Evolutionary conservation across 2,113 vertebrate species (phyloP), one percentile per base, ranked within the genome.

Genomic region (Phyllostomus discolor): DNA sequence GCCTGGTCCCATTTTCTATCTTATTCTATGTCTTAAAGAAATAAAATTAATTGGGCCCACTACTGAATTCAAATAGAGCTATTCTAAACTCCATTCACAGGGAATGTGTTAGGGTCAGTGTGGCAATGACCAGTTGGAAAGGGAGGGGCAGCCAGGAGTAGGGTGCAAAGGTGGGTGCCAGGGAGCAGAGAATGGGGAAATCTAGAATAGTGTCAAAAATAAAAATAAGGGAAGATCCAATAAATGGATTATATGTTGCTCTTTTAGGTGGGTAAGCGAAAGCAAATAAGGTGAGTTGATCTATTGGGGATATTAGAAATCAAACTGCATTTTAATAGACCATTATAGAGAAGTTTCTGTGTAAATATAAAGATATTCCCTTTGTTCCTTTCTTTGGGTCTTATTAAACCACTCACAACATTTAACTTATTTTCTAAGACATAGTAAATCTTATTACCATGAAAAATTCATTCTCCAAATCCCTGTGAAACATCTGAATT

Each of bases 391-490:
- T 81, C 38, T 72, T 85, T 91, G 24, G 11, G 7, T 7, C 52
- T 90, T 62, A 78, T 24, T 70, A 94, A 72, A 28, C 14, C 26
- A 57, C 7, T 48, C 2, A 48, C 15, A 41, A 54, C 35, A 95
- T 79, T 84, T 84, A 69, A 75, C 43, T 75, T 69, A 64, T 64
- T 52, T 35, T 91, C 26, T 94, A 38, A 22, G 19, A n/a, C 4
- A 87, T 31, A 26, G 12, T 64, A 79, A 46, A 20, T 59, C 12
- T 17, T 76, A 59, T 50, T 89, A 84, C 1, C 9, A 35, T 57
- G 26, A 50, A 88, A 95, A 90, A 79, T 78, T 78, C 88, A 88
- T 93, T 87, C 50, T 81, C 57, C 7, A 82, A 78, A 88, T 88
- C 15, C 38, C 24, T 43, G 8, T 62, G 62, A 94, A 93, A 67